A percentile compares a stretch with the other conserved stretches of the same genome.
Conservation (phyloP, 2,113 vertebrate genomes). For the Sporophila hypoxantha region DNA sequence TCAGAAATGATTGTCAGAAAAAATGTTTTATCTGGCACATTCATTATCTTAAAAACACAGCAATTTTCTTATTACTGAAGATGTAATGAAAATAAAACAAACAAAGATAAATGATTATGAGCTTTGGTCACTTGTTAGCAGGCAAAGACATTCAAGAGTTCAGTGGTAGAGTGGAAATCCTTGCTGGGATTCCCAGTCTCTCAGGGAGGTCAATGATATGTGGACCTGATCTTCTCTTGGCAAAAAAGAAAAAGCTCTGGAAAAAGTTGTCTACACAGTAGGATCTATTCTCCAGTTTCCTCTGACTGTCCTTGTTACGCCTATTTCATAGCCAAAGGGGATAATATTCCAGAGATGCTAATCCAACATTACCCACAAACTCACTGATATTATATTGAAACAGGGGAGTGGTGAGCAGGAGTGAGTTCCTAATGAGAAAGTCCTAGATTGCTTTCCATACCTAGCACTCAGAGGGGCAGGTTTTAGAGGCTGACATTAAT, state of each 20-base stretch:
- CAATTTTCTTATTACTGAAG: neutral
- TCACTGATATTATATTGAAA: neutral
- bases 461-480: neutral
- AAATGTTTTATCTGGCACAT: neutral
- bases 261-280: neutral
- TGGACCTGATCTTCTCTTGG: neutral
- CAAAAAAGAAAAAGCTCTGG: neutral
- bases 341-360: neutral
- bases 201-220: neutral
- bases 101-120: neutral
- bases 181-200: neutral
- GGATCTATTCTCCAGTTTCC: neutral
- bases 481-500: neutral
- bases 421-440: neutral
- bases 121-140: neutral
- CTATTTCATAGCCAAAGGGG: neutral
- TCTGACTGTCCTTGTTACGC: neutral
- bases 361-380: neutral
- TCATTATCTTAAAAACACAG: neutral
- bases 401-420: fast-evolving
- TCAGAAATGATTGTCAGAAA: neutral
- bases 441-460: neutral
- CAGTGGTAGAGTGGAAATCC: neutral
- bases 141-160: neutral
- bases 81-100: neutral